Conservation (phyloP, 2,888 invertebrate genomes). For the Trimorus sp. region DNA sequence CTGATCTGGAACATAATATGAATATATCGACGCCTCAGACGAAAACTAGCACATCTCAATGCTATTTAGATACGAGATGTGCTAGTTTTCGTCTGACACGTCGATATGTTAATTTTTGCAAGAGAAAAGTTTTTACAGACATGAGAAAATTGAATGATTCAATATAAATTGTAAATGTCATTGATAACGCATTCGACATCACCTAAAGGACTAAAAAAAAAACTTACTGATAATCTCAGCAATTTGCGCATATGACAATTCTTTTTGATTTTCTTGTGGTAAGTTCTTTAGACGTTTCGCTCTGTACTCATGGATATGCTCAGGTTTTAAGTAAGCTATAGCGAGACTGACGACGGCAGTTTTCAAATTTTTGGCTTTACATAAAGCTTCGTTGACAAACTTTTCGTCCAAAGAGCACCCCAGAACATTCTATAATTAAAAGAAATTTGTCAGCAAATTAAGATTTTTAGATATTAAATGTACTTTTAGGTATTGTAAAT, state of each 20-base stretch:
- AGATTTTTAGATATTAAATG: not conserved
- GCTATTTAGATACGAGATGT: too few species aligned
- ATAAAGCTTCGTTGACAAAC: not conserved
- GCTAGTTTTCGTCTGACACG: too few species aligned
- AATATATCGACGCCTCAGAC: too few species aligned
- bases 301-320: not conserved
- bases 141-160: too few species aligned
- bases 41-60: too few species aligned
- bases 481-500: not conserved
- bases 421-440: not conserved
- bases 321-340: constrained; percentile 1
- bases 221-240: not conserved
- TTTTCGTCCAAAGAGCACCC: not conserved
- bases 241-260: not conserved
- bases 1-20: too few species aligned
- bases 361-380: not conserved
- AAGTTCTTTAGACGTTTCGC: not conserved
- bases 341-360: not conserved
- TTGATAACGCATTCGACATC: too few species aligned
- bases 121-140: too few species aligned
- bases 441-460: not conserved
- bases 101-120: too few species aligned
- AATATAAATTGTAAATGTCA: too few species aligned
- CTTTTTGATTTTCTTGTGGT: not conserved
- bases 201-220: not conserved